phyloP scores from a whole-genome alignment of 2,797 vertebrate genomes.

The Rhinatrema bivittatum region DNA sequence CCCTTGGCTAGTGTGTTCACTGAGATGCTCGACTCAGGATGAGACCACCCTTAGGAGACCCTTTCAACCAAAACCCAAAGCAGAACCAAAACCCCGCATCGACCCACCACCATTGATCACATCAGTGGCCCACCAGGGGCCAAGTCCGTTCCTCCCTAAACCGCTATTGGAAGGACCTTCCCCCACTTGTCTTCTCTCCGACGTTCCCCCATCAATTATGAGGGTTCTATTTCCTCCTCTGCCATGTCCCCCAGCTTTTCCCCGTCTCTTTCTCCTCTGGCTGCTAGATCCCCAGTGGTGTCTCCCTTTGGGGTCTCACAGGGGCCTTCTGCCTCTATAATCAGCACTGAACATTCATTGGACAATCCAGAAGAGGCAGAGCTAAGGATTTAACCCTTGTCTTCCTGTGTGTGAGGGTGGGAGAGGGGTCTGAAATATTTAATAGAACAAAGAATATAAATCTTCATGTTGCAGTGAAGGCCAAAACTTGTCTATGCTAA shows the following conservation, averaged over 20 bases:
- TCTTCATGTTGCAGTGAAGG: too few relatives aligned
- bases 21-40: conserved; percentile 88
- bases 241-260: conserved; percentile 98
- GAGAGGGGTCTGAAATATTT: conserved; percentile 12
- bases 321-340: conserved; percentile 84
- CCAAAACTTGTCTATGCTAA: too few relatives aligned
- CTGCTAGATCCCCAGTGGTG: conserved; percentile 87
- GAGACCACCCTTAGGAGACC: conserved; percentile 82
- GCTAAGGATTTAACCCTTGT: conserved; percentile 78
- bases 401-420: neutral
- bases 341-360: conserved; percentile 83
- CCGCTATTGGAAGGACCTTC: conserved; percentile 80
- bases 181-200: conserved; percentile 79
- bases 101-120: conserved; percentile 97
- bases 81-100: conserved; percentile 86
- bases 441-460: too few relatives aligned
- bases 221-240: conserved; percentile 89
- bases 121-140: conserved; percentile 90
- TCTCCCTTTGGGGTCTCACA: conserved; percentile 93
- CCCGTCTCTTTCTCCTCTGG: conserved; percentile 88
- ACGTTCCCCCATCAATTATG: conserved; percentile 91
- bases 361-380: conserved; percentile 83
- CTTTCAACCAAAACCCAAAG: conserved; percentile 77
- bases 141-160: conserved; percentile 93
- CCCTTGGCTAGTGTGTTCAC: conserved; percentile 95